Evolutionary conservation across 2,888 invertebrate species (phyloP), one percentile per base, ranked within the genome.

Genomic region (Watsonalla binaria): DNA sequence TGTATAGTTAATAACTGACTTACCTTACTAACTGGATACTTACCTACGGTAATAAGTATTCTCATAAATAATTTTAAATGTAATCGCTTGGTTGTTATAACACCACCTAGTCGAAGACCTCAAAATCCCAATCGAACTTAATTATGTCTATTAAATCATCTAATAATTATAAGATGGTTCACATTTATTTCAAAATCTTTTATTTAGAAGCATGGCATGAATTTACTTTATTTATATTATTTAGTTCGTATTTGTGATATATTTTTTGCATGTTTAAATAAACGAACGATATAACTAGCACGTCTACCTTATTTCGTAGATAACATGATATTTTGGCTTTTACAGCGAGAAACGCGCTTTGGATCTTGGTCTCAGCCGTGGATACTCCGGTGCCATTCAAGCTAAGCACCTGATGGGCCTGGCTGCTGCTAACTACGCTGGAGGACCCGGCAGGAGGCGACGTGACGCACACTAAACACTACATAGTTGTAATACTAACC

Each of bases 331-430:
- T 24, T 11, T 35, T 59, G 34, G 46, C 24, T 59, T 58, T 86
- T 87, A 6, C 92, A 97, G 96, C 81, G 93, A 94, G 63, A 98
- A 98, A 84, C 94, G 97, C 24, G 96, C 96, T 42, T 91, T 97
- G 60, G 98, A 98, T 78, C 92, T 97, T 66, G 98, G 98, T 0
- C 91, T 98, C 55, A 95, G 94, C 70, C 95, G 97, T 51, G 97
- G 97, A 33, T 97, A 95, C 87, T 97, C 97, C 47, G 97, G 97
- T 0, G 95, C 96, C 35, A 95, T 97, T 71, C 96, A 97, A 59
- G 97, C 97, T 72, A 97, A 97, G 85, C 97, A 97, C 80, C 93
- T 97, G 74, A 96, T 97, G 95, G 97, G 97, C 5, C 84, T 97
- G 52, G 96, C 96, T 46, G 96, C 96, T 0, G 97, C 97, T 65